Base-by-base conservation (phyloP, 1,140 invertebrate species). In the Drusus annulatus region DNA sequence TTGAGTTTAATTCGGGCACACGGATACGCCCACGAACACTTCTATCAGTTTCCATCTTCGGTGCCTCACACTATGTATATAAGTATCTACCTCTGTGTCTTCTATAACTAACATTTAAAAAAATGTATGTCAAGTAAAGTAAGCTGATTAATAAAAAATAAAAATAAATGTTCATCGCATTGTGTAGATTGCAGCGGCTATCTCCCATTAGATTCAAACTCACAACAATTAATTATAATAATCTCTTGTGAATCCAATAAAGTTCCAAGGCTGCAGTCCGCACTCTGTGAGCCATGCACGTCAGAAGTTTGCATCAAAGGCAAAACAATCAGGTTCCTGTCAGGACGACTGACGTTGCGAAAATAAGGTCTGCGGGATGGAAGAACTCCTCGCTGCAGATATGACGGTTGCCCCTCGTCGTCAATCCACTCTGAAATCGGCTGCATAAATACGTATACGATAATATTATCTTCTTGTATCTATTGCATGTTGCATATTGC, bases 271-370 rank as follows among this genome's bases (percentile, higher is more conserved):
- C 56, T 74, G 21, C 51, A 52, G 17, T 31, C 50, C 71, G 21
- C 31, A n/a, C 10, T 56, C 36, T 15, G 71, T 74, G 50, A 51
- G 28, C 19, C 51, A 16, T 56, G 31, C 17, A 54, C 50, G 21
- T 74, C 71, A 54, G 51, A 54, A 16, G 80, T 77, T 75, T 56
- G 65, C 77, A 78, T 81, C 76, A 78, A 78, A 78, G 78, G 25
- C 45, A 23, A 69, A 81, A 81, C 80, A 81, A 81, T 81, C 80
- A 74, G 76, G 78, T 74, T 50, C 23, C 80, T 60, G 80, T 81
- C 80, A 78, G 75, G 63, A 68, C 19, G 68, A 19, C 78, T 81
- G 80, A 81, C 80, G 77, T 79, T 81, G 76, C 80, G 76, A 81
- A 79, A 78, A 73, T 78, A 36, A 77, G 69, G 80, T 54, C 75